These are phyloP conservation scores for Pipistrellus pygmaeus DNA, from an alignment of 2,797 vertebrate species.

Conservation along the genomic window DNA sequence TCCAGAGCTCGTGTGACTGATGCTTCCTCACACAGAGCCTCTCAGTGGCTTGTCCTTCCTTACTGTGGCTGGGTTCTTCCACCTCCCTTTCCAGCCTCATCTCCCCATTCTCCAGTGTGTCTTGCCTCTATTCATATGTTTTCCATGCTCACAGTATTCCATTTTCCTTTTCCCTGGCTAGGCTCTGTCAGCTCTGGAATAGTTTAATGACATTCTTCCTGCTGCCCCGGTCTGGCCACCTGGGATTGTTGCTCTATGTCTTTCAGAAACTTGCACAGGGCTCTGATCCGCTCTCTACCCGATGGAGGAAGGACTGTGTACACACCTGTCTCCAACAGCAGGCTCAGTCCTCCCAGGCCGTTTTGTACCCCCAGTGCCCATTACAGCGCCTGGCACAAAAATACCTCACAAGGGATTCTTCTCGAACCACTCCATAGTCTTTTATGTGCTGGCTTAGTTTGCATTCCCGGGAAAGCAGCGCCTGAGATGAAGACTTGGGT, in stretches of 20 bases:
- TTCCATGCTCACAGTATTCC: neutral
- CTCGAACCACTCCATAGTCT: neutral
- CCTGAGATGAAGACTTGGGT: neutral
- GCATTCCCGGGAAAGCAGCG: neutral
- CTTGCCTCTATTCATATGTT: neutral
- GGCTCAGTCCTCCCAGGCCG: neutral
- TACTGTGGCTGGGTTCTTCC: accelerated
- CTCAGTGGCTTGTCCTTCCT: neutral
- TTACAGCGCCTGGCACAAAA: neutral
- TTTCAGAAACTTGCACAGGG: too few species aligned
- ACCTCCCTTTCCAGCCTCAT: neutral
- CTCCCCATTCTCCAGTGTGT: neutral
- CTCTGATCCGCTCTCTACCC: neutral
- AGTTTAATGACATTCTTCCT: neutral
- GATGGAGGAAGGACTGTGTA: neutral
- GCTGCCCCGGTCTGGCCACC: neutral
- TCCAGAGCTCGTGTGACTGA: neutral
- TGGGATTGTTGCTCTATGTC: neutral
- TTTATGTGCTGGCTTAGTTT: neutral
- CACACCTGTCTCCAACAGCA: neutral
- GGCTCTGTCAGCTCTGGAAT: neutral
- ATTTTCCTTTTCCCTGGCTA: neutral
- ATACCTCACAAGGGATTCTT: neutral
- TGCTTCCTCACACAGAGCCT: accelerated
- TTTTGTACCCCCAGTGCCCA: neutral